A percentile compares a stretch with the other conserved stretches of the same genome.
phyloP scores from a whole-genome alignment of 2,113 vertebrate genomes.

The Pachycephala philippinensis region DNA sequence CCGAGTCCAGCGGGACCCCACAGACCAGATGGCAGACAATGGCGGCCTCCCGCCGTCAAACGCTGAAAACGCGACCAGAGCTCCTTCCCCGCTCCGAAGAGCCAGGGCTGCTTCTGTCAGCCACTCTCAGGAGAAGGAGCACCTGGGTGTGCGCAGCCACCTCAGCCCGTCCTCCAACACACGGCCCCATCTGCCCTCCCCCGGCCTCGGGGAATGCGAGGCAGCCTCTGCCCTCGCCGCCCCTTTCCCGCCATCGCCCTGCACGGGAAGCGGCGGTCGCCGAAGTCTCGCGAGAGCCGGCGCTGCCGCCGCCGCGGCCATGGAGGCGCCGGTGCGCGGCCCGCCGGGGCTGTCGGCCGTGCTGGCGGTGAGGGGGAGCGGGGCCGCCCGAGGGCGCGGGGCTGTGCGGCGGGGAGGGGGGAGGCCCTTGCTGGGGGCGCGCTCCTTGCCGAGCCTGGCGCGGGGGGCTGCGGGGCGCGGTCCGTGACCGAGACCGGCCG shows the following conservation, averaged over 20 bases:
- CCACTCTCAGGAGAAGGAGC: no score
- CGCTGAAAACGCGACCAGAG: no score
- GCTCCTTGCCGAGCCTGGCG: not conserved
- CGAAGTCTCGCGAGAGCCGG: not conserved
- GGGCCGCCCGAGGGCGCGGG: not conserved
- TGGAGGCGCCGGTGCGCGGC: not conserved
- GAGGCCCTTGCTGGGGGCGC: not conserved
- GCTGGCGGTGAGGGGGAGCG: not conserved
- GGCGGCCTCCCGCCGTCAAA: not conserved
- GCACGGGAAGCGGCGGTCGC: fast-evolving
- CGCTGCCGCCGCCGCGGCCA: not conserved
- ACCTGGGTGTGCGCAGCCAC: fast-evolving
- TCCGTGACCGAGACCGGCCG: not conserved
- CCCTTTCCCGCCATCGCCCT: fast-evolving
- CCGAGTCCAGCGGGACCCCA: not conserved
- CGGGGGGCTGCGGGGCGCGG: not conserved
- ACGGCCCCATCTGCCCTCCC: fast-evolving
- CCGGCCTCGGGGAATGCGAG: fast-evolving
- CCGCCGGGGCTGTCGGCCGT: not conserved
- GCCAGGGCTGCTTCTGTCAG: not conserved
- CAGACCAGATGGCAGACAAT: fast-evolving
- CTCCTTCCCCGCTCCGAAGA: not conserved
- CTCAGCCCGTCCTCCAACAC: fast-evolving
- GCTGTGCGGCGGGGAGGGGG: not conserved
- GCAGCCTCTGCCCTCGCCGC: fast-evolving